phyloP scores from a whole-genome alignment of 2,888 invertebrate species.

The Sphinx pinastri region DNA sequence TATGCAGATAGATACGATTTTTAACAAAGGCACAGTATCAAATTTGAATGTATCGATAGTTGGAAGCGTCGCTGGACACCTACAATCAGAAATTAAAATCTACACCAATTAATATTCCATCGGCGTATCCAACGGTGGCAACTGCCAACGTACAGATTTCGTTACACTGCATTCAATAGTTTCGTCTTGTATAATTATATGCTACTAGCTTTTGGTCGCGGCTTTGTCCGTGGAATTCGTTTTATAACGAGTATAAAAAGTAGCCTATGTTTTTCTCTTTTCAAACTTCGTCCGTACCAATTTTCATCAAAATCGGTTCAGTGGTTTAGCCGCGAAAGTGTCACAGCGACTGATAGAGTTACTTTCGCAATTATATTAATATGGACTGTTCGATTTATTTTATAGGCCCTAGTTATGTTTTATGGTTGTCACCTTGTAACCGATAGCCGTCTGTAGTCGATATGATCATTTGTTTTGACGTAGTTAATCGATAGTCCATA shows the following conservation, averaged over 20 bases:
- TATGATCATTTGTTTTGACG: conserved; percentile 44
- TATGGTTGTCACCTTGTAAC: conserved; percentile 52
- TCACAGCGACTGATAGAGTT: too few relatives aligned
- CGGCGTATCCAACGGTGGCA: conserved; percentile 34
- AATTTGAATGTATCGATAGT: conserved; percentile 27
- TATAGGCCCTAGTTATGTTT: conserved; percentile 40
- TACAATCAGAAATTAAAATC: conserved; percentile 56
- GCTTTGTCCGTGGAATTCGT: too few relatives aligned
- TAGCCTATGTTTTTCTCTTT: too few relatives aligned
- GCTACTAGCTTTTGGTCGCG: too few relatives aligned
- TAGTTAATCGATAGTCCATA: neutral
- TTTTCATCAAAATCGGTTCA: too few relatives aligned
- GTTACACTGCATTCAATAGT: conserved; percentile 35
- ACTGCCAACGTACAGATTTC: conserved; percentile 32
- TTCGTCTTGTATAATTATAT: conserved; percentile 41
- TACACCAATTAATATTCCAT: conserved; percentile 54
- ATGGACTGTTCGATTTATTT: conserved; percentile 41
- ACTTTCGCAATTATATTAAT: too few relatives aligned
- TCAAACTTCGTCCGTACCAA: too few relatives aligned
- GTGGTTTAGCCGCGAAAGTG: too few relatives aligned
- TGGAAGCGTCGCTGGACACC: neutral
- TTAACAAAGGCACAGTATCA: conserved; percentile 29
- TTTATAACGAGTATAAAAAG: too few relatives aligned
- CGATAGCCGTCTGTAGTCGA: conserved; percentile 42
- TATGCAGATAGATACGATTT: neutral